A percentile compares a stretch with the other conserved stretches of the same genome.
Evolutionary conservation across 2,888 invertebrate genomes (phyloP).

Genomic region (Congeria kusceri): DNA sequence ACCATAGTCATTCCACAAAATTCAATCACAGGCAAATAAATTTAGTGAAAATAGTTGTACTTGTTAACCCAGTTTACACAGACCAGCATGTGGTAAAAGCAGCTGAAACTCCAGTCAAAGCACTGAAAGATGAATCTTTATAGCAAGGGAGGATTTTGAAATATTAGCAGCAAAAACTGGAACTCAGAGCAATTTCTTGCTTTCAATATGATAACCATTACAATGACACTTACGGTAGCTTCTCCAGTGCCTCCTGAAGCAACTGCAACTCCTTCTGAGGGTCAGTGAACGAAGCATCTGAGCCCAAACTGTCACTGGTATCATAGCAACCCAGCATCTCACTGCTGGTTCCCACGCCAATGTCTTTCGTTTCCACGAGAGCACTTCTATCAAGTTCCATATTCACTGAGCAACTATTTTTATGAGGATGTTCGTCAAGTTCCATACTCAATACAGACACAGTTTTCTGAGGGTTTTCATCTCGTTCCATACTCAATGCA

Average conservation of each 20-base stretch:
- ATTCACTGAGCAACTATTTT: neutral
- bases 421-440: neutral
- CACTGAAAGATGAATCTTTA: no score
- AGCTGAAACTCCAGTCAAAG: no score
- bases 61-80: no score
- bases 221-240: conserved; percentile 62
- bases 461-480: neutral
- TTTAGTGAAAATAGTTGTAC: no score
- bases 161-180: no score
- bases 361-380: conserved; percentile 17
- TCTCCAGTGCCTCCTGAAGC: conserved; percentile 71
- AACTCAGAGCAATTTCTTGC: no score
- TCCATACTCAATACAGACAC: neutral
- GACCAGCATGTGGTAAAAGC: no score
- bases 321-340: conserved; percentile 45
- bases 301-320: conserved; percentile 58
- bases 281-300: conserved; percentile 71
- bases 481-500: neutral
- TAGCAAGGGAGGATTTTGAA: no score
- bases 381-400: neutral
- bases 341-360: conserved; percentile 59
- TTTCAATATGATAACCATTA: no score
- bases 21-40: no score
- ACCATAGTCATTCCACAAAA: no score
- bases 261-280: conserved; percentile 68